Evolutionary conservation across 2,888 invertebrate species (phyloP).

Genomic region (Polydrusus pterygomalis): DNA sequence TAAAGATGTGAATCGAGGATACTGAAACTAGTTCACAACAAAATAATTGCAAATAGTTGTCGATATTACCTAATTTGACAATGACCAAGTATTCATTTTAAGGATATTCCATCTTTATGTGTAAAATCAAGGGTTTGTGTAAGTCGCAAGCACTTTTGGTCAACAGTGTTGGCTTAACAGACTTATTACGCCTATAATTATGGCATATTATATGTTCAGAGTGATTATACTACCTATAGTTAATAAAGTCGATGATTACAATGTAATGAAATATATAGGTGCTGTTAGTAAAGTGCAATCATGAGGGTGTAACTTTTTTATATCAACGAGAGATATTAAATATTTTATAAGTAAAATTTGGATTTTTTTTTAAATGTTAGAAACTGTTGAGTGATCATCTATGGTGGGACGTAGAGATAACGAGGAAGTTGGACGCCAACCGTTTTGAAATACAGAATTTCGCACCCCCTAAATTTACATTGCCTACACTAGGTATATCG

Average conservation of each 20-base stretch:
- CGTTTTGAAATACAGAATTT: too few relatives aligned
- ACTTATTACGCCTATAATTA: too few relatives aligned
- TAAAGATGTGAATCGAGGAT: too few relatives aligned
- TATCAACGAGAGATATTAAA: slow-evolving; percentile 41
- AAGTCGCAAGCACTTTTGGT: too few relatives aligned
- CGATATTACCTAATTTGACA: neutral
- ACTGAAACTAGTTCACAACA: neutral
- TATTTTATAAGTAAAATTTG: slow-evolving; percentile 34
- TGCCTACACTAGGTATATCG: too few relatives aligned
- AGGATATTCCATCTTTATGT: too few relatives aligned
- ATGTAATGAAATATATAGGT: neutral
- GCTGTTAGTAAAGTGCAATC: slow-evolving; percentile 31
- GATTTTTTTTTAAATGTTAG: neutral
- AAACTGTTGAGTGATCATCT: neutral
- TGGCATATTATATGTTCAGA: too few relatives aligned
- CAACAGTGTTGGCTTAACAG: too few relatives aligned
- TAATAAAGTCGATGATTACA: neutral
- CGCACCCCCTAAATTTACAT: too few relatives aligned
- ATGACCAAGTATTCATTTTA: neutral
- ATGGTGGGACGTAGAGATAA: too few relatives aligned
- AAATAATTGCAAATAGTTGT: slow-evolving; percentile 2
- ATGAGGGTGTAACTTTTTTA: slow-evolving; percentile 42
- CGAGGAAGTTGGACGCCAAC: too few relatives aligned
- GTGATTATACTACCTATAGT: neutral
- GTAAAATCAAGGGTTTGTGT: too few relatives aligned